phyloP scores from a whole-genome alignment of 2,113 vertebrate species.

The Meleagris gallopavo region DNA sequence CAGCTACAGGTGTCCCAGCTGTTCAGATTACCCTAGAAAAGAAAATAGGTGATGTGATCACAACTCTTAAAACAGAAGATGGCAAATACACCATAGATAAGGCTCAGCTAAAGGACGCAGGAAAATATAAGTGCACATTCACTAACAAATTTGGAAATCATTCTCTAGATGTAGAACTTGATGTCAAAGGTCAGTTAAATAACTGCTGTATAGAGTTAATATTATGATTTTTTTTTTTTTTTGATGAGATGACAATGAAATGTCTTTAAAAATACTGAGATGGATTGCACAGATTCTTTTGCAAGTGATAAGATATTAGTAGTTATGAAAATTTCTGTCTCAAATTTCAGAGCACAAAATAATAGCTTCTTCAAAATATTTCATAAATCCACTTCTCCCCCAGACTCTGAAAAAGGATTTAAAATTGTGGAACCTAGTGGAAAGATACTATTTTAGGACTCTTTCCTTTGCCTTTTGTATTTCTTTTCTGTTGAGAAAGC shows the following conservation, averaged over 20 bases:
- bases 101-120: constrained; percentile 47
- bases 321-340: background rate
- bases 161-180: constrained; percentile 18
- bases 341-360: background rate
- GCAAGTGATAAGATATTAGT: too few species aligned
- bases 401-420: background rate
- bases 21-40: constrained; percentile 72
- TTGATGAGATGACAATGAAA: background rate
- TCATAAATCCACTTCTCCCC: background rate
- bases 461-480: background rate
- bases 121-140: constrained; percentile 62
- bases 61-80: constrained; percentile 35
- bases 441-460: background rate
- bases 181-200: constrained; percentile 69
- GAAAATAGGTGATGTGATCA: constrained; percentile 35
- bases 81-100: constrained; percentile 36
- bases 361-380: background rate
- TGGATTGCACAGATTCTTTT: background rate
- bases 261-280: background rate
- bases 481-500: background rate
- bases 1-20: constrained; percentile 47
- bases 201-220: background rate
- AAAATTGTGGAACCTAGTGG: background rate
- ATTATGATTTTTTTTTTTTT: background rate
- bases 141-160: constrained; percentile 50